These are phyloP conservation scores for Catocala nupta DNA, from an alignment of 2,888 invertebrate genomes.

Conservation along the genomic window DNA sequence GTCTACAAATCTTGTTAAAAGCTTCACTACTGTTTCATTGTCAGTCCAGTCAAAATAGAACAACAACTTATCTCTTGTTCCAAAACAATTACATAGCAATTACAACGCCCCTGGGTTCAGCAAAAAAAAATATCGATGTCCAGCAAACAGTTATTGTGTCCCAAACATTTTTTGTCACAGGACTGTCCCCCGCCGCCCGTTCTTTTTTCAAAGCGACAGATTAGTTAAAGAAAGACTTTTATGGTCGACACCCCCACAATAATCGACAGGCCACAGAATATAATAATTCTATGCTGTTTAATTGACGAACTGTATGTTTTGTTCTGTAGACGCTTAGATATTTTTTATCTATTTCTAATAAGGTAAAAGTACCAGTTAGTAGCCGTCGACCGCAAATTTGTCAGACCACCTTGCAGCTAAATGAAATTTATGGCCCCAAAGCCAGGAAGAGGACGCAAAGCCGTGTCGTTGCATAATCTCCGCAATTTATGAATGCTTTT, in stretches of 20 bases:
- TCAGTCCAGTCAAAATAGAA: slow-evolving; percentile 67
- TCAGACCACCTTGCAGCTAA: slow-evolving; percentile 86
- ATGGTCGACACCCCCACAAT: slow-evolving; percentile 48
- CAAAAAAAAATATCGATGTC: slow-evolving; percentile 53
- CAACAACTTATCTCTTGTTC: slow-evolving; percentile 65
- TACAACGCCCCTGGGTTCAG: slow-evolving; percentile 60
- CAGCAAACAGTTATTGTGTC: slow-evolving; percentile 44
- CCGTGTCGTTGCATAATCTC: slow-evolving; percentile 85
- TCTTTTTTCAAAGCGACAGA: slow-evolving; percentile 49
- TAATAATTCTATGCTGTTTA: slow-evolving; percentile 32
- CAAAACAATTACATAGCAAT: slow-evolving; percentile 74
- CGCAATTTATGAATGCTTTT: slow-evolving; percentile 81
- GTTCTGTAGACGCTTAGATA: slow-evolving; percentile 38
- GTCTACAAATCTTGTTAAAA: slow-evolving; percentile 56
- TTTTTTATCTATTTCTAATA: slow-evolving; percentile 61
- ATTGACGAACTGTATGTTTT: slow-evolving; percentile 39
- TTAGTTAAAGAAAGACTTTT: slow-evolving; percentile 51
- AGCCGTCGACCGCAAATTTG: slow-evolving; percentile 84
- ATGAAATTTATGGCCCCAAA: slow-evolving; percentile 83
- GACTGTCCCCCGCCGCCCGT: slow-evolving; percentile 37
- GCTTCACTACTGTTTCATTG: slow-evolving; percentile 58
- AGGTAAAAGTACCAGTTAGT: slow-evolving; percentile 66
- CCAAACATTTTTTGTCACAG: slow-evolving; percentile 48
- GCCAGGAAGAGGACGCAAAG: slow-evolving; percentile 81
- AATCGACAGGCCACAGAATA: slow-evolving; percentile 56